These are phyloP conservation scores for Drosophila rhopaloa DNA, from an alignment of 1,140 invertebrate genomes.

Conservation along the genomic window DNA sequence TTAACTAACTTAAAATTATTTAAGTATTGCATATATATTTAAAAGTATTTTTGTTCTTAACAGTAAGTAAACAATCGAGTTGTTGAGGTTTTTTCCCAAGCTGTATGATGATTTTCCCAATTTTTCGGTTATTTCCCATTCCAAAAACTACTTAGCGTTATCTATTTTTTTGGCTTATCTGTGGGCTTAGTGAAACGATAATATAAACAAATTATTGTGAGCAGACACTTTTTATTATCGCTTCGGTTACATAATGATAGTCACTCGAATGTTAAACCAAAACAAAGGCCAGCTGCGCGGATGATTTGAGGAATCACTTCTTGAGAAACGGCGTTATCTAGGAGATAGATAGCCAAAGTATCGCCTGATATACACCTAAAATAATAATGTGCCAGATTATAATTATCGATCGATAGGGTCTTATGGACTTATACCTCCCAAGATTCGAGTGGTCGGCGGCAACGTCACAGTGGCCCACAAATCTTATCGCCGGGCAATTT, in stretches of 20 bases:
- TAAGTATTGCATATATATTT: too few relatives aligned
- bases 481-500: conserved; percentile 25
- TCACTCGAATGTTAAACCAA: conserved; percentile 7
- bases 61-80: neutral
- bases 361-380: conserved; percentile 14
- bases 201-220: conserved; percentile 7
- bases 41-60: neutral
- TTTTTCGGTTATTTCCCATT: neutral
- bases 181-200: neutral
- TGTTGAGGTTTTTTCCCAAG: neutral
- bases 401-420: conserved; percentile 27
- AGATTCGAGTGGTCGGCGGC: conserved; percentile 3
- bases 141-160: conserved; percentile 1
- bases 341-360: conserved; percentile 21
- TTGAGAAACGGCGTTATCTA: conserved; percentile 16
- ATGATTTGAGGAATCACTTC: conserved; percentile 10
- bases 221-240: neutral
- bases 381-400: conserved; percentile 30
- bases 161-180: conserved; percentile 10
- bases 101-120: neutral
- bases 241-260: neutral
- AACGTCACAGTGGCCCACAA: neutral
- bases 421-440: neutral
- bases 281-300: conserved; percentile 12
- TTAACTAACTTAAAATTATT: too few relatives aligned